These are phyloP conservation scores for Melieria crassipennis DNA, from an alignment of 2,888 invertebrate species.

Conservation along the genomic window DNA sequence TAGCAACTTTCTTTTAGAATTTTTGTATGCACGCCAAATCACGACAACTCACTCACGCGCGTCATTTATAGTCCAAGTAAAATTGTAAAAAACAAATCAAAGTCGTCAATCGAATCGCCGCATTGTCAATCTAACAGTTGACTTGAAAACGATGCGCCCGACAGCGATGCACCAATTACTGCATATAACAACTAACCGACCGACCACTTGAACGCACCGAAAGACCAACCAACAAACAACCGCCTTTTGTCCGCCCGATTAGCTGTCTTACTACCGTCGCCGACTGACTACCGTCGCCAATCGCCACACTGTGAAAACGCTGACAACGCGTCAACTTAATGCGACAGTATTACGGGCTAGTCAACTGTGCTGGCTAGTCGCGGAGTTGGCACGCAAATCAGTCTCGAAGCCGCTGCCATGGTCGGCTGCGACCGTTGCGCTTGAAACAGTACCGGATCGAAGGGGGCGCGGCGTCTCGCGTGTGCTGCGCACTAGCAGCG, in stretches of 20 bases:
- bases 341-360: neutral
- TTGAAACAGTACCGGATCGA: too few relatives aligned
- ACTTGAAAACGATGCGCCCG: neutral
- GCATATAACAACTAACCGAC: neutral
- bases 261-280: neutral
- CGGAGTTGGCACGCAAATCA: too few relatives aligned
- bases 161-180: neutral
- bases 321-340: slow-evolving; percentile 28
- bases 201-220: neutral
- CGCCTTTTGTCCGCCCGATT: slow-evolving; percentile 41
- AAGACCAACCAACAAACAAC: neutral
- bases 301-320: slow-evolving; percentile 41
- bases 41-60: neutral
- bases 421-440: too few relatives aligned
- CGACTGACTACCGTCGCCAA: slow-evolving; percentile 41
- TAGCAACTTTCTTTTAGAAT: neutral
- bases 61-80: too few relatives aligned
- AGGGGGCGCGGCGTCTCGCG: too few relatives aligned
- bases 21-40: neutral
- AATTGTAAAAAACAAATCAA: neutral
- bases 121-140: neutral
- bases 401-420: too few relatives aligned
- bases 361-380: too few relatives aligned
- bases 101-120: neutral
- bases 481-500: too few relatives aligned